Evolutionary conservation across 2,888 invertebrate genomes (phyloP), one percentile per base, ranked within the genome.

Genomic region (Drosophila atroscutellata): DNA sequence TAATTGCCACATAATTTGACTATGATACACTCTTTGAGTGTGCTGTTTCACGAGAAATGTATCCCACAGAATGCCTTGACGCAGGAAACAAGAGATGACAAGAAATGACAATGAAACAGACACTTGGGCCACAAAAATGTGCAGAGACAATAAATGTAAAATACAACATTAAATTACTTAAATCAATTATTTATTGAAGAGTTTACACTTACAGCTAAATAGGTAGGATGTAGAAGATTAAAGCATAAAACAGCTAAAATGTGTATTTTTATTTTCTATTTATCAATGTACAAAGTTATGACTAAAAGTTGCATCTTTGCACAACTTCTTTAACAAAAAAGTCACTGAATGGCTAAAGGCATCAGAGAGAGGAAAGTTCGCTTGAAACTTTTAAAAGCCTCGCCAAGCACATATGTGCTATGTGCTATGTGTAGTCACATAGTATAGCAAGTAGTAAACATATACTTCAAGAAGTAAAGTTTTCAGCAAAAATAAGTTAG

Each of bases 311-410:
- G 47, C 63, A 51, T 56, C 45, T 71, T 30, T 37, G 51, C 55
- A 50, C 42, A 70, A 72, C 26, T 72, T 58, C 61, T 34, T 24
- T 30, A 34, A 34, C n/a, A 34, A 58, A 32, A 68, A 75, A 75
- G 56, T 75, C 62, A 59, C 28, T 34, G 32, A 57, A 56, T 51
- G 56, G 50, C 28, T 2, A 77, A 78, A 50, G 45, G 45, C 66
- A 61, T 28, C 57, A 26, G 30, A 67, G 51, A 60, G 51, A 54
- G 79, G 56, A 79, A 74, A 78, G 59, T 62, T 49, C 75, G 61
- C 67, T 78, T 74, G 54, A 75, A 75, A 75, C 50, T 75, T 75
- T 72, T 20, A 18, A 24, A 37, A 47, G 52, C 37, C 37, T 60
- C 47, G 45, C 72, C 37, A 52, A 69, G 68, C 60, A 67, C 67